A percentile compares a stretch with the other conserved stretches of the same genome.
These are phyloP conservation scores for Echiichthys vipera DNA, from an alignment of 2,797 vertebrate genomes.

Conservation along the genomic window DNA sequence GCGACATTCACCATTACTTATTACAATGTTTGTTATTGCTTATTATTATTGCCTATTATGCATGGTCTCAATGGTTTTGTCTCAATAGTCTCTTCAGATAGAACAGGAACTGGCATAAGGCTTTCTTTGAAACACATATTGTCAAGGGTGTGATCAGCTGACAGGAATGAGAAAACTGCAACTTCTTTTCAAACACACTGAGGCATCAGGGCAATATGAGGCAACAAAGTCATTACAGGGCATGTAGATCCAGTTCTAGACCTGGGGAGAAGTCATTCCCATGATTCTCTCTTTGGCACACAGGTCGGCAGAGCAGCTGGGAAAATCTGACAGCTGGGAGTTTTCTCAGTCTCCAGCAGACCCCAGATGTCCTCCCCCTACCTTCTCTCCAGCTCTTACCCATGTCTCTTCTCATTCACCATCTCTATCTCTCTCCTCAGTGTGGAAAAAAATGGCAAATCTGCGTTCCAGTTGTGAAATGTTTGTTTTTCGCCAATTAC, in stretches of 20 bases:
- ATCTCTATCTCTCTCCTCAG: slow-evolving; percentile 45
- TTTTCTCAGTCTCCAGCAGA: slow-evolving; percentile 69
- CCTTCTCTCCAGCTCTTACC: slow-evolving; percentile 26
- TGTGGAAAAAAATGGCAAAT: slow-evolving; percentile 51
- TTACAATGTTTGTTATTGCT: slow-evolving; percentile 1
- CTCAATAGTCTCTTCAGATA: slow-evolving; percentile 8
- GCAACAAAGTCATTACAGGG: slow-evolving; percentile 22
- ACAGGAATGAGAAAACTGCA: slow-evolving; percentile 2
- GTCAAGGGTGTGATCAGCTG: not conserved
- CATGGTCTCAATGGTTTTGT: slow-evolving; percentile 7
- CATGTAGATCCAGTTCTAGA: slow-evolving; percentile 32
- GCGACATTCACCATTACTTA: not conserved
- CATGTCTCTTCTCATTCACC: slow-evolving; percentile 32
- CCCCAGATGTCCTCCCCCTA: slow-evolving; percentile 77
- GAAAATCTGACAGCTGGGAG: slow-evolving; percentile 79
- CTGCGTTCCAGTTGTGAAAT: slow-evolving; percentile 64
- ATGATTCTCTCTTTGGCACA: slow-evolving; percentile 65
- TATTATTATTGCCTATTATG: not conserved
- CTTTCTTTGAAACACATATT: not conserved
- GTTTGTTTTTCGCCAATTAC: slow-evolving; percentile 71
- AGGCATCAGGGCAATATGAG: slow-evolving; percentile 28
- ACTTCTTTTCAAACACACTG: not conserved
- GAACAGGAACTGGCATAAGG: not conserved
- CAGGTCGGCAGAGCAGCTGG: slow-evolving; percentile 77
- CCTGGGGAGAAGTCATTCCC: slow-evolving; percentile 55